A percentile compares a stretch with the other conserved stretches of the same genome.
These are phyloP conservation scores for Gasterosteus aculeatus DNA, from an alignment of 2,113 vertebrate genomes.

Conservation along the genomic window DNA sequence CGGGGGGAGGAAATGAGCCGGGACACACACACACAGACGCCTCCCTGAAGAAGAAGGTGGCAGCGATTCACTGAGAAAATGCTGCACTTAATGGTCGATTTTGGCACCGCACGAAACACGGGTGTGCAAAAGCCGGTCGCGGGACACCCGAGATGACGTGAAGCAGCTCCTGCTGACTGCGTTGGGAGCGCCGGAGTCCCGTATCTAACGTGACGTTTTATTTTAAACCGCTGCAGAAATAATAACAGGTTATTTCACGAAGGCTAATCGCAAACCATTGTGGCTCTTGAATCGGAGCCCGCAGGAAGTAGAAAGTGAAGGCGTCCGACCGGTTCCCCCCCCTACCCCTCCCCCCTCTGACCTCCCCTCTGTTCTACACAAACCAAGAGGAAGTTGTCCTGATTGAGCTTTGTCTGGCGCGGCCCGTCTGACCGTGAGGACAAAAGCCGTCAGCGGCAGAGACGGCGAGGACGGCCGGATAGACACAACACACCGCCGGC, in stretches of 20 bases:
- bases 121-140: conserved; percentile 30
- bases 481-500: conserved; percentile 42
- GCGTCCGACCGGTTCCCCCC: not conserved
- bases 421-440: conserved; percentile 59
- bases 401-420: conserved; percentile 72
- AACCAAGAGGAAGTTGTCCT: conserved; percentile 70
- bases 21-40: no score
- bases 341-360: no score
- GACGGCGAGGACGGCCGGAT: conserved; percentile 51
- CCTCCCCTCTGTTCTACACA: conserved; percentile 11
- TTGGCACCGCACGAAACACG: not conserved
- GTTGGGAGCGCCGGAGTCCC: no score
- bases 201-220: not conserved
- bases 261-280: not conserved
- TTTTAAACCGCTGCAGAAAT: not conserved
- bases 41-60: not conserved
- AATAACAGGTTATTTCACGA: not conserved
- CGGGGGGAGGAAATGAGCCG: no score
- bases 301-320: not conserved
- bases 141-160: conserved; percentile 45
- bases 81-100: not conserved
- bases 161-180: conserved; percentile 11
- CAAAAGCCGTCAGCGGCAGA: conserved; percentile 51
- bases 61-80: not conserved
- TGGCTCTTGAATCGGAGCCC: not conserved